Percentiles rank a stretch among this genome's conserved stretches.
These are phyloP conservation scores for Shargacucullia verbasci DNA, from an alignment of 2,888 invertebrate genomes.

Conservation along the genomic window DNA sequence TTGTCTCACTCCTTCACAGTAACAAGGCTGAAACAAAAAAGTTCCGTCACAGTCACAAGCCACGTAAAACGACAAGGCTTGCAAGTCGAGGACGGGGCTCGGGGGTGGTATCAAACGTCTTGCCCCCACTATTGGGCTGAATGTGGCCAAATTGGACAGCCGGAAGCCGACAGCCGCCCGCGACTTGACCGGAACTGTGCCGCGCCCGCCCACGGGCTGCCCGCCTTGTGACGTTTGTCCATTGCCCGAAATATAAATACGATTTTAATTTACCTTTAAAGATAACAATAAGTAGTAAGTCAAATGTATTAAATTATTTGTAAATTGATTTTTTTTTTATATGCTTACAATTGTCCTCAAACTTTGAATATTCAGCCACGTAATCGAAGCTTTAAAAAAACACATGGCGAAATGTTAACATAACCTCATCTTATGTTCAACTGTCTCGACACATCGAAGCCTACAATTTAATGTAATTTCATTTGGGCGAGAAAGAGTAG, in stretches of 20 bases:
- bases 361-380: too few relatives aligned
- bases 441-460: too few relatives aligned
- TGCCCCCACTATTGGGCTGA: constrained; percentile 74
- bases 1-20: too few relatives aligned
- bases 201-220: constrained; percentile 74
- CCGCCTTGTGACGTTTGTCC: constrained; percentile 73
- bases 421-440: too few relatives aligned
- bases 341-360: too few relatives aligned
- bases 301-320: too few relatives aligned
- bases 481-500: too few relatives aligned
- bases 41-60: constrained; percentile 3
- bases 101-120: constrained; percentile 77
- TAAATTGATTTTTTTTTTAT: too few relatives aligned
- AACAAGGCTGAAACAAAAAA: constrained; percentile 1
- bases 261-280: neutral
- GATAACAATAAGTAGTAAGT: too few relatives aligned
- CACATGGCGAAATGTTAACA: too few relatives aligned
- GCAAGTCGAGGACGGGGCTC: constrained; percentile 25
- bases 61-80: constrained; percentile 26
- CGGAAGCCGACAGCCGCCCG: constrained; percentile 85
- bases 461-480: too few relatives aligned
- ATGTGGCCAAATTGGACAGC: constrained; percentile 87
- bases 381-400: too few relatives aligned
- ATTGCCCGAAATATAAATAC: constrained; percentile 46
- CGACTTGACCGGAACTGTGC: constrained; percentile 87